phyloP scores from a whole-genome alignment of 2,797 vertebrate species.

The Distichodus sexfasciatus region DNA sequence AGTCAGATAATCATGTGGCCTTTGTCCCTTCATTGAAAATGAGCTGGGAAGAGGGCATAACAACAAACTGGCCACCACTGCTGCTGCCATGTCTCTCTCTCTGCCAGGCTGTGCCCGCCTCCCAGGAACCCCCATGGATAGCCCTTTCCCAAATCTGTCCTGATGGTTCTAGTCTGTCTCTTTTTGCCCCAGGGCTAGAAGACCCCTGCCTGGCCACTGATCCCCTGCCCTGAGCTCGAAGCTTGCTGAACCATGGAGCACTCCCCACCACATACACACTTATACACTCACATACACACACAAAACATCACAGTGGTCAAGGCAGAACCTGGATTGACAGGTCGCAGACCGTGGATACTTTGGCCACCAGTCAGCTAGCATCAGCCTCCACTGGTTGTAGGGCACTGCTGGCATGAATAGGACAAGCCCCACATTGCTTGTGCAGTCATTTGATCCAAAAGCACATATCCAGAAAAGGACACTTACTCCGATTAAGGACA shows the following conservation, averaged over 20 bases:
- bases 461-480: conserved; percentile 4
- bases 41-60: conserved; percentile 80
- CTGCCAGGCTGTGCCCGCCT: conserved; percentile 71
- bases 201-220: conserved; percentile 66
- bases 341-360: conserved; percentile 74
- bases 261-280: conserved; percentile 69
- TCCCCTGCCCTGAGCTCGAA: conserved; percentile 76
- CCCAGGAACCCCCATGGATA: conserved; percentile 75
- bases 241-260: conserved; percentile 88
- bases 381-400: conserved; percentile 72
- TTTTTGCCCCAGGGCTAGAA: conserved; percentile 78
- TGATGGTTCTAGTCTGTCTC: conserved; percentile 90
- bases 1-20: conserved; percentile 36
- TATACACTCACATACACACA: too few relatives aligned
- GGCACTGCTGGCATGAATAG: conserved; percentile 59
- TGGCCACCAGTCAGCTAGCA: conserved; percentile 73
- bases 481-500: conserved; percentile 60
- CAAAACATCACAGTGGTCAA: conserved; percentile 56
- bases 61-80: conserved; percentile 73
- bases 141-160: conserved; percentile 91
- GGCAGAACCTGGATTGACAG: conserved; percentile 83
- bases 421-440: conserved; percentile 40
- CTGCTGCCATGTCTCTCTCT: conserved; percentile 71
- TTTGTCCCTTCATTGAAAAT: conserved; percentile 69
- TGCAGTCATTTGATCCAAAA: conserved; percentile 12